A percentile compares a stretch with the other conserved stretches of the same genome.
phyloP scores from a whole-genome alignment of 2,797 vertebrate species.

The Australoheros facetus region DNA sequence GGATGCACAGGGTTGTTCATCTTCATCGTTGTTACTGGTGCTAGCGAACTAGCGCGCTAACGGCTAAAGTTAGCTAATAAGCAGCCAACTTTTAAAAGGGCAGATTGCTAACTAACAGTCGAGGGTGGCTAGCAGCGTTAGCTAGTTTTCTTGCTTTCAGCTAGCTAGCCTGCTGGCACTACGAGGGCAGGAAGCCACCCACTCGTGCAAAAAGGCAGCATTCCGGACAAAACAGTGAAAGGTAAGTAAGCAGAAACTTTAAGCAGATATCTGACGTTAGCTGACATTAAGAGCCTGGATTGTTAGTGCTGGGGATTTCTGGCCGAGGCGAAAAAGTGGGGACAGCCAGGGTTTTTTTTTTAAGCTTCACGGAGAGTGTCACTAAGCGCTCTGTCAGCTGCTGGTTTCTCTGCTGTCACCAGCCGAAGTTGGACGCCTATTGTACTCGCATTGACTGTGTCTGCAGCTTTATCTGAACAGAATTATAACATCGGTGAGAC shows the following conservation, averaged over 20 bases:
- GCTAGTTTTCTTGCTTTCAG: constrained; percentile 10
- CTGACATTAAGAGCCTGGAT: background rate
- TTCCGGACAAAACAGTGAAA: constrained; percentile 29
- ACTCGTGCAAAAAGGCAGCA: constrained; percentile 46
- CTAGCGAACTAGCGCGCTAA: constrained; percentile 43
- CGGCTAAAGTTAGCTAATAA: constrained; percentile 47
- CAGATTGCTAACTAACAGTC: constrained; percentile 34
- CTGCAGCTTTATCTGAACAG: background rate
- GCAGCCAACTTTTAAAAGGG: constrained; percentile 42
- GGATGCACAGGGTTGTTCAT: background rate
- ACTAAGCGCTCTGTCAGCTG: constrained; percentile 26
- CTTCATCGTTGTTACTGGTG: background rate
- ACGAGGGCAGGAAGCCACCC: constrained; percentile 59
- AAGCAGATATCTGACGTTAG: background rate
- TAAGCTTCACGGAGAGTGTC: constrained; percentile 15
- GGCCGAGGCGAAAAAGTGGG: background rate
- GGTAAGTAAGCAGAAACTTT: constrained; percentile 48
- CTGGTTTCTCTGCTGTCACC: background rate
- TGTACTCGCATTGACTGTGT: background rate
- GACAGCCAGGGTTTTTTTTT: background rate
- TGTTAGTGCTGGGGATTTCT: background rate
- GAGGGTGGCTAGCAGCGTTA: constrained; percentile 43
- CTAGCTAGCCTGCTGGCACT: constrained; percentile 36
- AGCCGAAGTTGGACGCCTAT: background rate
- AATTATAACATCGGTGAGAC: background rate